Evolutionary conservation across 2,888 invertebrate species (phyloP), one percentile per base, ranked within the genome.

Genomic region (Rhaphigaster nebulosa): DNA sequence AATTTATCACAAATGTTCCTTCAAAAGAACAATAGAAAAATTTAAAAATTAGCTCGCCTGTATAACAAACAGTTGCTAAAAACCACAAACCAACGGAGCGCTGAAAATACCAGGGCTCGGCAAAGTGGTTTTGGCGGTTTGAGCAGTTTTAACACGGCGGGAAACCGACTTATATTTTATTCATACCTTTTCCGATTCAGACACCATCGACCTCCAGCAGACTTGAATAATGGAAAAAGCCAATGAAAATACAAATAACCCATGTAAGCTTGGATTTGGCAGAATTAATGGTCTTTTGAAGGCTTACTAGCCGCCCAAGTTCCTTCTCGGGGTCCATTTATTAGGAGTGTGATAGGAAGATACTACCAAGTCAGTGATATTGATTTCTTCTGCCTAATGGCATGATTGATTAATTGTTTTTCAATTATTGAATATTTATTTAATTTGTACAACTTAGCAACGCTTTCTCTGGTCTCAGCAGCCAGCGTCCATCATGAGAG

Each of bases 151-250:
- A 76, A 76, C 70, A 76, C 70, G 70, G 70, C 34, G 70, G 70
- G 70, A 76, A 76, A 84, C 84, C 84, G 18, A 50, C 45, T 84
- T 41, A 84, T 84, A 84, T 84, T 84, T 84, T 84, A 84, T 84
- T 84, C 84, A 84, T 84, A 45, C 84, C 84, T 41, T 84, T 84
- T n/a, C 34, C 84, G 84, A 84, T 84, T 84, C 84, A 84, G 84
- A 84, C 84, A 84, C 45, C 84, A 84, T 45, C 84, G n/a, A 18
- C 41, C 84, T 41, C 84, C 84, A 6, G n/a, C 84, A 84, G 45
- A 45, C 45, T 84, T 84, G 84, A 84, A 84, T 84, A 84, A 84
- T 84, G 84, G 45, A 84, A 84, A 84, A 84, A 84, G 84, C 45
- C 84, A 84, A 84, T 84, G 84, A 84, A 45, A 84, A 84, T 84